Conservation (phyloP, 2,797 vertebrate species). For the Ptychobarbus kaznakovi region DNA sequence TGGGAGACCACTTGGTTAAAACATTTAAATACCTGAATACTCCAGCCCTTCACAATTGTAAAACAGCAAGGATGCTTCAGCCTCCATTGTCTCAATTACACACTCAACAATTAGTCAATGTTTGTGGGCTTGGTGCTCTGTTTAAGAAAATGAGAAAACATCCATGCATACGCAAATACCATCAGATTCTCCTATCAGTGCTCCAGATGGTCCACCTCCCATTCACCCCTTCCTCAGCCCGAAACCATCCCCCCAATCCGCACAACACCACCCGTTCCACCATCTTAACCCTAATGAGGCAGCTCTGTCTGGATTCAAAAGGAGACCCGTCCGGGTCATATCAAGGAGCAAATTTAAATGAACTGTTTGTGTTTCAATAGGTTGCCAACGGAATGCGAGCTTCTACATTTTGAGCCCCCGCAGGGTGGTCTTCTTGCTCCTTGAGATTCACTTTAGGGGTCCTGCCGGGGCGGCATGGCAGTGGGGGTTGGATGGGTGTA, state of each 20-base stretch:
- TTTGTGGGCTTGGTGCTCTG: slow-evolving; percentile 34
- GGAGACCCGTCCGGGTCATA: slow-evolving; percentile 58
- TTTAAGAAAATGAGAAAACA: slow-evolving; percentile 55
- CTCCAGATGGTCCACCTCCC: slow-evolving; percentile 36
- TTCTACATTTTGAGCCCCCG: slow-evolving; percentile 63
- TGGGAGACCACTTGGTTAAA: slow-evolving; percentile 58
- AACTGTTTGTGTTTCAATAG: slow-evolving; percentile 68
- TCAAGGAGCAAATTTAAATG: slow-evolving; percentile 66
- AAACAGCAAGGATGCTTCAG: slow-evolving; percentile 54
- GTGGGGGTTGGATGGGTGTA: slow-evolving; percentile 54
- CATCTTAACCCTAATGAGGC: slow-evolving; percentile 62
- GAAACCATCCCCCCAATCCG: slow-evolving; percentile 24
- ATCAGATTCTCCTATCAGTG: slow-evolving; percentile 27
- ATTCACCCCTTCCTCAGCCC: slow-evolving; percentile 5
- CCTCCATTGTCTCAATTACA: slow-evolving; percentile 53
- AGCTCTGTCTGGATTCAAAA: slow-evolving; percentile 59
- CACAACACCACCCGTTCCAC: slow-evolving; percentile 54
- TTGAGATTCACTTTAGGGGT: slow-evolving; percentile 64
- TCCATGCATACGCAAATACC: slow-evolving; percentile 48
- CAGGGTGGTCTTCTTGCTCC: slow-evolving; percentile 65
- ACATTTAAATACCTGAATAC: slow-evolving; percentile 54
- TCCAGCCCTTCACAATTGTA: slow-evolving; percentile 37
- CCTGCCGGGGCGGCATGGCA: slow-evolving; percentile 23
- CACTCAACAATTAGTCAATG: slow-evolving; percentile 45
- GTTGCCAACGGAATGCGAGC: slow-evolving; percentile 65